phyloP scores from a whole-genome alignment of 2,797 vertebrate species.

The Poeciliopsis paucimaculata region DNA sequence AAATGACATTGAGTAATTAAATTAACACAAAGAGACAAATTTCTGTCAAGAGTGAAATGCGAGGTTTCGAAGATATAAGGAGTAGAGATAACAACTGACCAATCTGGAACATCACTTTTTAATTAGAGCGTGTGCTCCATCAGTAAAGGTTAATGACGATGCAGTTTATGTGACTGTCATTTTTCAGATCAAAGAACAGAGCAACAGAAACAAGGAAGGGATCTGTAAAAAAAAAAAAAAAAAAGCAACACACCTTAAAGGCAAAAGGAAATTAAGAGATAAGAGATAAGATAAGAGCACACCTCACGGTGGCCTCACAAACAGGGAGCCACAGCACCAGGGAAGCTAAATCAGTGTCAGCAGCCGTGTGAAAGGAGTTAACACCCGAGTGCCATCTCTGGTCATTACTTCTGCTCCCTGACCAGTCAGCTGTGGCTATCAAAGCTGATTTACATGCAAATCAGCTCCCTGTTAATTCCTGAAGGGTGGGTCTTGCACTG shows the following conservation, averaged over 20 bases:
- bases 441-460: slow-evolving; percentile 82
- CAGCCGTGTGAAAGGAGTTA: slow-evolving; percentile 55
- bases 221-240: slow-evolving; percentile 30
- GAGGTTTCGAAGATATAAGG: slow-evolving; percentile 6
- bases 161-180: slow-evolving; percentile 44
- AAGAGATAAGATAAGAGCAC: slow-evolving; percentile 52
- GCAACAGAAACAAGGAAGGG: slow-evolving; percentile 31
- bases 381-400: slow-evolving; percentile 63
- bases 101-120: slow-evolving; percentile 52
- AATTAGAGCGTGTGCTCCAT: slow-evolving; percentile 58
- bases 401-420: slow-evolving; percentile 70
- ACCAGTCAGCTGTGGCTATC: slow-evolving; percentile 75
- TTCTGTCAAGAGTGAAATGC: slow-evolving; percentile 17
- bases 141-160: slow-evolving; percentile 39
- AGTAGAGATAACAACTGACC: slow-evolving; percentile 33
- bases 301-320: slow-evolving; percentile 1
- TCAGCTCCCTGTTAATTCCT: slow-evolving; percentile 77
- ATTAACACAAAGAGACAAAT: neutral
- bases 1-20: neutral
- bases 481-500: slow-evolving; percentile 63
- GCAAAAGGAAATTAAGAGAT: slow-evolving; percentile 63
- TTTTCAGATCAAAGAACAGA: slow-evolving; percentile 62
- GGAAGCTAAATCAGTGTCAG: slow-evolving; percentile 32
- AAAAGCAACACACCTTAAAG: slow-evolving; percentile 41
- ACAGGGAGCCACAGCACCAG: slow-evolving; percentile 15